Percentiles rank a stretch among this genome's conserved stretches.
These are phyloP conservation scores for Tretioscincus oriximinensis DNA, from an alignment of 2,113 vertebrate genomes.

Conservation along the genomic window DNA sequence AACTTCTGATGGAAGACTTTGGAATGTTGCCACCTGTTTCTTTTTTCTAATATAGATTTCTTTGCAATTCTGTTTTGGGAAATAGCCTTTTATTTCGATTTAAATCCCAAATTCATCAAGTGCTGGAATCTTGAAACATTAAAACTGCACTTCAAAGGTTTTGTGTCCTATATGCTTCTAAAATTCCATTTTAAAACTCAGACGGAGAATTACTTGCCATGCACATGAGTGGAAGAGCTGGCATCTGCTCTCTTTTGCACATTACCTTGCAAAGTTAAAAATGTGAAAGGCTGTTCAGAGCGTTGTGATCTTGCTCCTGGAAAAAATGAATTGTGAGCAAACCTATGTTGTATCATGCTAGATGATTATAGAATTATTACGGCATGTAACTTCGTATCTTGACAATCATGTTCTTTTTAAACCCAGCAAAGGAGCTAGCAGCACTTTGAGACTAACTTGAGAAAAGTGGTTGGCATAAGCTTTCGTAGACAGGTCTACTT, in stretches of 20 bases:
- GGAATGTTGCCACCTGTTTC: conserved; percentile 15
- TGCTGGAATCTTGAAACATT: conserved; percentile 62
- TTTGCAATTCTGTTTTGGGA: conserved; percentile 23
- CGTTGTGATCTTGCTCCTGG: conserved; percentile 8
- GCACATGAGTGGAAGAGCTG: conserved; percentile 14
- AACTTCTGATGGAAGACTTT: conserved; percentile 54
- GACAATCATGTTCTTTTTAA: too few species aligned
- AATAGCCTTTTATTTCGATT: conserved; percentile 48
- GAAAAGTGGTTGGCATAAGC: too few species aligned
- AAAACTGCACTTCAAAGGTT: conserved; percentile 44
- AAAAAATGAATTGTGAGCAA: background rate
- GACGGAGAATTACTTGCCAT: conserved; percentile 28
- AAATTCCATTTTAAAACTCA: conserved; percentile 39
- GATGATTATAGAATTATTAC: background rate
- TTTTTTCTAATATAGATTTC: background rate
- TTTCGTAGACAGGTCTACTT: too few species aligned
- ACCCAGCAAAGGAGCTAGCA: too few species aligned
- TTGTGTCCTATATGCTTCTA: conserved; percentile 46
- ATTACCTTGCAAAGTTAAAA: conserved; percentile 14
- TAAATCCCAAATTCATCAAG: conserved; percentile 14
- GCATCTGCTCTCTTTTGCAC: background rate
- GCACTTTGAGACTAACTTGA: too few species aligned
- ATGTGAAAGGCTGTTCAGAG: rapidly evolving
- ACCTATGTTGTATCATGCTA: background rate
- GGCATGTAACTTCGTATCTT: background rate